Evolutionary conservation across 2,888 invertebrate genomes (phyloP), one percentile per base, ranked within the genome.

Genomic region (Acleris sparsana): DNA sequence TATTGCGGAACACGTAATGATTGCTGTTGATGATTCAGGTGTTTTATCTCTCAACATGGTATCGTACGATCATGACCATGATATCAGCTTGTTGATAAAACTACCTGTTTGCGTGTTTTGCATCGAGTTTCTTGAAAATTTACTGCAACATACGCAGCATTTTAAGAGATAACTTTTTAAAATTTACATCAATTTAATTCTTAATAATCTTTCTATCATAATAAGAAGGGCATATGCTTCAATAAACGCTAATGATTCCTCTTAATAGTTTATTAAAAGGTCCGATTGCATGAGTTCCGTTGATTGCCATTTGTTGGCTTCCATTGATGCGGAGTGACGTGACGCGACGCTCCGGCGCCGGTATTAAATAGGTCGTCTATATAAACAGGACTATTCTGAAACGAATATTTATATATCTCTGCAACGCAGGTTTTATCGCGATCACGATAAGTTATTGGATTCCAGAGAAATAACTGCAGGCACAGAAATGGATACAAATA

Each of bases 251-350:
- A 62, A 66, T 66, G 61, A 62, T 61, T 51, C 39, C 51, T 49
- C 53, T 66, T 61, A 62, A 66, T 57, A 57, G 57, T 68, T 71
- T 71, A 74, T 72, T 70, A 72, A 74, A 71, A 70, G 64, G 71
- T 70, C 59, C 78, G 80, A 78, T 80, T 79, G 79, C 75, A 79
- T 74, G 77, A 73, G 75, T 69, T 75, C 67, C 72, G 62, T 71
- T 88, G 87, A 86, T 87, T 86, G 84, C 78, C 79, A 79, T 82
- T 86, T 70, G 61, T 85, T 84, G 88, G 86, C 85, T 89, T 88
- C 88, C 73, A 89, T 90, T 90, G 91, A 86, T 80, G 81, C 69
- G 82, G 85, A 84, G 84, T 88, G 87, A 86, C 80, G 79, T 69
- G 82, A 63, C 73, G 80, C 92, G 92, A 80, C 92, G 75, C 56